phyloP scores from a whole-genome alignment of 2,888 invertebrate genomes.

The Noctua comes region DNA sequence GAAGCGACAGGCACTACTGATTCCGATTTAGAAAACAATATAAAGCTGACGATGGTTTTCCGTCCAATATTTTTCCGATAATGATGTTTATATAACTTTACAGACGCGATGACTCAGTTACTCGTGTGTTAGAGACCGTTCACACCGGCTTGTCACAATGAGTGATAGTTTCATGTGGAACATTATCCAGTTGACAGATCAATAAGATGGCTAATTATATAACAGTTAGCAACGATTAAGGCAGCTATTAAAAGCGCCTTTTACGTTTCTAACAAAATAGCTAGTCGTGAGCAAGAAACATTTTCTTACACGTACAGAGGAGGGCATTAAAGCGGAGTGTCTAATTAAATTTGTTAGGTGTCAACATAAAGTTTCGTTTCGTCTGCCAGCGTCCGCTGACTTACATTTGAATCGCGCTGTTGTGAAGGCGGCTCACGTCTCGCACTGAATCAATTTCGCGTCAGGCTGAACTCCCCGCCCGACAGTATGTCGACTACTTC shows the following conservation, averaged over 20 bases:
- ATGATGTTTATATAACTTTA: constrained; percentile 81
- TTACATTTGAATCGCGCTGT: constrained; percentile 84
- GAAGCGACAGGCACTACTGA: constrained; percentile 83
- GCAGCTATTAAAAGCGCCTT: constrained; percentile 40
- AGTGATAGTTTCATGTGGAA: background rate
- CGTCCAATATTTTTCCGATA: constrained; percentile 82
- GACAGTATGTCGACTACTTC: constrained; percentile 74
- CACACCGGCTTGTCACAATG: constrained; percentile 9
- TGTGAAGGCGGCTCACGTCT: constrained; percentile 85
- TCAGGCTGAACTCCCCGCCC: constrained; percentile 79
- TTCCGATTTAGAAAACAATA: constrained; percentile 87
- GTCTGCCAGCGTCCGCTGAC: constrained; percentile 74
- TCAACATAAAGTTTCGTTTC: constrained; percentile 85
- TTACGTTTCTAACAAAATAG: constrained; percentile 50
- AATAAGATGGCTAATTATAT: constrained; percentile 39
- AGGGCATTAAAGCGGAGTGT: constrained; percentile 74
- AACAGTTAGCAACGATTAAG: constrained; percentile 33
- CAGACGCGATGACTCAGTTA: constrained; percentile 70
- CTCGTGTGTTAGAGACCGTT: constrained; percentile 57
- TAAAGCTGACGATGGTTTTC: constrained; percentile 83
- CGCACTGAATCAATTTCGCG: constrained; percentile 88
- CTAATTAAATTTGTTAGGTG: constrained; percentile 86
- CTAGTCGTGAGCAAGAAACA: constrained; percentile 44
- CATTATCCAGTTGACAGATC: constrained; percentile 14
- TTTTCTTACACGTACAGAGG: constrained; percentile 68